Conservation (phyloP, 2,113 vertebrate genomes). For the Rattus rattus region DNA sequence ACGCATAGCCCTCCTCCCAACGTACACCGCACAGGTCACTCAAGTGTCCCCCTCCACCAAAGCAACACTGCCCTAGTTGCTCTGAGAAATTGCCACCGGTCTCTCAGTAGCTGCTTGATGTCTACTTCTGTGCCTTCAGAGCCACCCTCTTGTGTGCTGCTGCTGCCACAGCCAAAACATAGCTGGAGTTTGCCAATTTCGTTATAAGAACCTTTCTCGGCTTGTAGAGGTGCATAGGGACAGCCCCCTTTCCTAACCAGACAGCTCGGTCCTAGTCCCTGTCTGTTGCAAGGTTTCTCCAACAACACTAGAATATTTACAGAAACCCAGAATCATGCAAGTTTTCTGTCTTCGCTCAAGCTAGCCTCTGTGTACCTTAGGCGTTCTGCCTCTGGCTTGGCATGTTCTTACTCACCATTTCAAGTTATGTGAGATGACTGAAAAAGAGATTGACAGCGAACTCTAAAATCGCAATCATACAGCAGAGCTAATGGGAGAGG, state of each 20-base stretch:
- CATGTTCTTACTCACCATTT: constrained; percentile 34
- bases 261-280: neutral
- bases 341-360: neutral
- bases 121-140: neutral
- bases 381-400: neutral
- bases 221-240: neutral
- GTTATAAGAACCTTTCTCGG: constrained; percentile 19
- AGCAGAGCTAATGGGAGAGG: neutral
- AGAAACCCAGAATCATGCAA: neutral
- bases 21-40: too few species aligned
- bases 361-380: neutral
- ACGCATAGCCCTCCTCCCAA: neutral
- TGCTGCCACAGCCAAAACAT: constrained; percentile 37
- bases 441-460: neutral
- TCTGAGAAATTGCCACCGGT: neutral
- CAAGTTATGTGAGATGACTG: constrained; percentile 22
- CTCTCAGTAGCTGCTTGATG: constrained; percentile 2
- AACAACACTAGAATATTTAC: neutral
- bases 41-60: neutral
- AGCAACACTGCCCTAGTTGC: neutral
- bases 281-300: neutral
- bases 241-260: neutral
- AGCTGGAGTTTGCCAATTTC: neutral
- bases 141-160: neutral
- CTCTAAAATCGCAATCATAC: neutral